Evolutionary conservation across 2,888 invertebrate genomes (phyloP), one percentile per base, ranked within the genome.

Genomic region (Andrena haemorrhoa): DNA sequence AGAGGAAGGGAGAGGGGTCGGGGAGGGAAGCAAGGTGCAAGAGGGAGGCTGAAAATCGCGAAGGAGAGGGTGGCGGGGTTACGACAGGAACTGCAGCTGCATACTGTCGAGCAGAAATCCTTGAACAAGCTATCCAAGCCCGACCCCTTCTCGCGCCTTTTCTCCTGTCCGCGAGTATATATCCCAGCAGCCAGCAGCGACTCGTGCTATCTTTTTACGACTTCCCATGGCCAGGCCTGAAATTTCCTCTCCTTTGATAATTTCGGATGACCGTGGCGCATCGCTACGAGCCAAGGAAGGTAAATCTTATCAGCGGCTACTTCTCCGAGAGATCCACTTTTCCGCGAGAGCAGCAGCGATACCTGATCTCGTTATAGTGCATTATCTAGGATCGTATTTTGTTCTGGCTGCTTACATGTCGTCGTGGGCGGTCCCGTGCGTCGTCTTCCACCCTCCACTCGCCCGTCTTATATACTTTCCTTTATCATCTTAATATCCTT

Each of bases 51-150:
- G 69, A 29, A 47, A 72, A 79, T 65, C 49, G 53, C 26, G 53
- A 41, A 66, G 75, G 58, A 35, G 61, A 60, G 73, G 81, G 66
- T 58, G 75, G 60, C 20, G 69, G 72, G 77, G 76, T 83, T 76
- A 70, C 79, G 82, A 82, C 81, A 82, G 79, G 75, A 71, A 73
- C 81, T 83, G 84, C 82, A 85, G 85, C 86, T 86, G 88, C 85
- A 85, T 81, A 83, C 83, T 78, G 61, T 53, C 69, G 63, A 72
- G 83, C 20, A 79, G 85, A 88, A 85, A 86, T 88, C 88, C 88
- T 88, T 88, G 88, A 88, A 82, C 86, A 79, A 78, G 71, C 83
- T 77, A 81, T 79, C 77, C 84, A 73, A 73, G 61, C 56, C 64
- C 64, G 56, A 61, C 72, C 75, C 53, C 53, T 10, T 56, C 73